phyloP scores from a whole-genome alignment of 2,113 vertebrate genomes.

The Tretioscincus oriximinensis region DNA sequence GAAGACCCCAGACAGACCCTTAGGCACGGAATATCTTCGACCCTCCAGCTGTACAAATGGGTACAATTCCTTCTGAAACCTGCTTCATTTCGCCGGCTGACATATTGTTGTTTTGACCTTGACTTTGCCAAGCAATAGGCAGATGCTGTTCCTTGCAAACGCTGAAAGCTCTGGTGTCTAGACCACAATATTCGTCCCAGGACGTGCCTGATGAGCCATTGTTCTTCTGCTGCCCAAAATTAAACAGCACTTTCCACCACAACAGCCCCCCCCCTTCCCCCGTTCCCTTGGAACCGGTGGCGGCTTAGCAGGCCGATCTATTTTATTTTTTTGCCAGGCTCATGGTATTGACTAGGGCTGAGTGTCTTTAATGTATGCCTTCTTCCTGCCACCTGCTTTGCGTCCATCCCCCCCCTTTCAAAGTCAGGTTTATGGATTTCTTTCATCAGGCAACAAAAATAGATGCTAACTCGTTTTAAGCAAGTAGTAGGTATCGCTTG shows the following conservation, averaged over 20 bases:
- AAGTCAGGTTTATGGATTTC: constrained; percentile 36
- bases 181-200: neutral
- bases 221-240: neutral
- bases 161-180: neutral
- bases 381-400: neutral
- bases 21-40: neutral
- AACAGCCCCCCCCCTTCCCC: constrained; percentile 18
- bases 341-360: neutral
- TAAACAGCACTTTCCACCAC: neutral
- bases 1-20: neutral
- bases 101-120: constrained; percentile 2
- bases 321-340: neutral
- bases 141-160: neutral
- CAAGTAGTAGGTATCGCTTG: constrained; percentile 28
- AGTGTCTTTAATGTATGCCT: constrained; percentile 13
- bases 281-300: constrained; percentile 5
- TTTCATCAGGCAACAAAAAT: neutral
- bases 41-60: constrained; percentile 46
- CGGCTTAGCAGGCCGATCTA: neutral
- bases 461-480: constrained; percentile 41
- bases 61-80: constrained; percentile 43
- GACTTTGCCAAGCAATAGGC: constrained; percentile 25
- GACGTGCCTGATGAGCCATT: rapidly evolving
- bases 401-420: neutral
- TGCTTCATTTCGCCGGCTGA: constrained; percentile 34